A percentile compares a stretch with the other conserved stretches of the same genome.
These are phyloP conservation scores for Pristionchus fissidentatus DNA, from an alignment of 2,888 invertebrate species.

Conservation along the genomic window DNA sequence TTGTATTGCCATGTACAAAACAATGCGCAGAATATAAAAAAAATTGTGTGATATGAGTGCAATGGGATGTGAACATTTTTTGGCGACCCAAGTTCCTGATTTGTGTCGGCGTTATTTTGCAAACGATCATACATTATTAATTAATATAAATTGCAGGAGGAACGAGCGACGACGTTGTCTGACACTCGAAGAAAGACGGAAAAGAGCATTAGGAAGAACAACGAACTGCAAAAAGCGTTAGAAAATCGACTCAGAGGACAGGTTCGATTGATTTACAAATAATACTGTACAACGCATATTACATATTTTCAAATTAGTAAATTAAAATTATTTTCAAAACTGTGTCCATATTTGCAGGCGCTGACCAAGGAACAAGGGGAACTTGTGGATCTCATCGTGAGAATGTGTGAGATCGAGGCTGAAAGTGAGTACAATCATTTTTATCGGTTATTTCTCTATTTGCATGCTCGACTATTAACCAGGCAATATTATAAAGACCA, in stretches of 20 bases:
- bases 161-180: slow-evolving; percentile 55
- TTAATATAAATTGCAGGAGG: slow-evolving; percentile 59
- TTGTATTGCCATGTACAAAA: too few species aligned
- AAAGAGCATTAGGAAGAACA: slow-evolving; percentile 63
- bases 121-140: not conserved
- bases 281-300: too few species aligned
- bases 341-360: slow-evolving; percentile 46
- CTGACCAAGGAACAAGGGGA: slow-evolving; percentile 88
- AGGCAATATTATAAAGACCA: too few species aligned
- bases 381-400: slow-evolving; percentile 87
- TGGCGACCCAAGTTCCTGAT: not conserved
- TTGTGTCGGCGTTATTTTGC: not conserved
- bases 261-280: not conserved
- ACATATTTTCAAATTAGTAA: too few species aligned
- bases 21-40: too few species aligned
- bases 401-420: slow-evolving; percentile 93
- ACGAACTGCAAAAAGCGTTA: slow-evolving; percentile 11
- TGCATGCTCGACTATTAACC: too few species aligned
- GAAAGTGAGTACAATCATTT: slow-evolving; percentile 88
- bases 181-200: slow-evolving; percentile 71
- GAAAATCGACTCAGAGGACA: slow-evolving; percentile 44
- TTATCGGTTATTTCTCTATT: too few species aligned
- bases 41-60: too few species aligned
- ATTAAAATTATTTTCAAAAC: too few species aligned
- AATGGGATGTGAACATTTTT: too few species aligned